Base-by-base conservation (phyloP, 2,797 vertebrate genomes). In the Sebastes trivittatus region DNA sequence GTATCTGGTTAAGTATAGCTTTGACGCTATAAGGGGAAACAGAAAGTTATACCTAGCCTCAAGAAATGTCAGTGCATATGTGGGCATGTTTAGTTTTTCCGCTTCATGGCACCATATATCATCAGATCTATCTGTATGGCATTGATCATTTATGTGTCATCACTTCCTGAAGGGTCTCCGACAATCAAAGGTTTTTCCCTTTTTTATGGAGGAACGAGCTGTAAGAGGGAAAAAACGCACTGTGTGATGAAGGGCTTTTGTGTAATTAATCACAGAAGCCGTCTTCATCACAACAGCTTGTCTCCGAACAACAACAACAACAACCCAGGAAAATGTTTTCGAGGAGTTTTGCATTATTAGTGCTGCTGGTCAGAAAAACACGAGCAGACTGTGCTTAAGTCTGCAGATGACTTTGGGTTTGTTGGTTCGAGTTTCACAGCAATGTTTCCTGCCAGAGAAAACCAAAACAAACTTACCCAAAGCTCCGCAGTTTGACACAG, bases 1-100 rank as follows among this genome's bases (percentile, higher is more conserved):
- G 93, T 62, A 85, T 88, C 56, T 78, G 87, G 30, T 72, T 94
- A 93, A 93, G 84, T 92, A 85, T 83, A 91, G 77, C 82, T 80
- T 61, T 84, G 77, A 18, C 2, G 6, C 61, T 76, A 32, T 67
- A 71, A 5, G 55, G 62, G 77, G 83, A 89, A 87, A 90, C 58
- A 14, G 83, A 90, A 89, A 91, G 89, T 90, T 72, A 75, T 69
- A 87, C 75, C 56, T 65, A 27, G 71, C 75, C 80, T 73, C 23
- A 2, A 81, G 72, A 82, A 82, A 81, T 56, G 36, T 56, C 34
- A 9, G 32, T n/a, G 32, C 59, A 22, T 64, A 76, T 52, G 61
- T 52, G 14, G 74, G 66, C 49, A 80, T 58, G 60, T 79, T 83
- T 55, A 55, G 54, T 27, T 59, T 20, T 80, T 68, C 27, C 30